These are phyloP conservation scores for Pterocles orientalis DNA, from an alignment of 2,113 vertebrate genomes.

Conservation along the genomic window DNA sequence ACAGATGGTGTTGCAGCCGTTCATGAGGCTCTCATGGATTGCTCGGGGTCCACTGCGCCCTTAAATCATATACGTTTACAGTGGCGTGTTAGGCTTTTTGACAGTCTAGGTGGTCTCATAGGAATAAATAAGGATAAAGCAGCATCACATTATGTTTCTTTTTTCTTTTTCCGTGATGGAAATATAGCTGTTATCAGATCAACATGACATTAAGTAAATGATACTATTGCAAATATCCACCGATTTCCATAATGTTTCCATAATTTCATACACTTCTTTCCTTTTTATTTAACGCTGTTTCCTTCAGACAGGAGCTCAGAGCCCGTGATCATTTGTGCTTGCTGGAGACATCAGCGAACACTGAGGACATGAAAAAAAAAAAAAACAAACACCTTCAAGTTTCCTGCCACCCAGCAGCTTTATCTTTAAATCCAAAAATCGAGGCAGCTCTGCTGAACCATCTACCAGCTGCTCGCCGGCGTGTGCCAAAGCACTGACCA, in stretches of 20 bases:
- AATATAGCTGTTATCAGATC: constrained; percentile 46
- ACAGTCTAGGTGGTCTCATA: not conserved
- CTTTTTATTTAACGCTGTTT: not conserved
- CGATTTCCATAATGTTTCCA: not conserved
- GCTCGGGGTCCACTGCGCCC: not conserved
- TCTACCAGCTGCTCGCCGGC: not conserved
- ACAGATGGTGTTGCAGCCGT: not conserved
- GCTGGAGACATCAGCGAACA: not conserved
- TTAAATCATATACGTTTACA: not conserved
- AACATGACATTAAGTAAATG: not conserved
- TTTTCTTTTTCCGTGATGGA: constrained; percentile 11
- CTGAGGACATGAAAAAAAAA: not conserved
- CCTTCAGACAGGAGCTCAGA: not conserved
- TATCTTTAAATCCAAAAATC: not conserved
- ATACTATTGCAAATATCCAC: constrained; percentile 42
- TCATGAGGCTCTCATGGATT: not conserved
- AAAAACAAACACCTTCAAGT: not conserved
- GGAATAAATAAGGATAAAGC: constrained; percentile 33
- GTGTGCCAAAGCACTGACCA: not conserved
- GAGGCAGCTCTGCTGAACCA: not conserved
- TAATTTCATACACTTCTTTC: not conserved
- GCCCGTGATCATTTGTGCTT: not conserved
- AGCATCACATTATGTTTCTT: not conserved
- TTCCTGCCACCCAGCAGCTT: not conserved
- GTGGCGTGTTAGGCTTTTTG: constrained; percentile 1